Percentiles rank a stretch among this genome's conserved stretches.
Evolutionary conservation across 2,888 invertebrate species (phyloP).

Genomic region (Laothoe populi): DNA sequence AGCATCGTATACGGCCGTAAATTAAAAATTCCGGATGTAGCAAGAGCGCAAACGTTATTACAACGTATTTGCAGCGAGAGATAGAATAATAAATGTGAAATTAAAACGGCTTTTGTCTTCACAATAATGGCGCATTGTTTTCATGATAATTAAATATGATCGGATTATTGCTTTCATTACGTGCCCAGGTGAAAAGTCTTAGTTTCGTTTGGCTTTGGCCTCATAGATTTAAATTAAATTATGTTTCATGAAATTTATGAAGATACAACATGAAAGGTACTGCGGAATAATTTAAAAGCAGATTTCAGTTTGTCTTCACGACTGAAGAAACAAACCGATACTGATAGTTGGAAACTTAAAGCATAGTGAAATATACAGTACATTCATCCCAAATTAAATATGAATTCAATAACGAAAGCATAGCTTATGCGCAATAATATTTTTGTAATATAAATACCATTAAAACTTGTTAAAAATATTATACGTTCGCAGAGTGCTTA

Average conservation of each 20-base stretch:
- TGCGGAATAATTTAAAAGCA: neutral
- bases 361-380: neutral
- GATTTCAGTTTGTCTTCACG: neutral
- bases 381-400: neutral
- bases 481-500: neutral
- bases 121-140: conserved; percentile 9
- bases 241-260: conserved; percentile 6
- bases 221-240: conserved; percentile 1
- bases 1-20: conserved; percentile 54
- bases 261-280: neutral
- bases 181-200: conserved; percentile 1
- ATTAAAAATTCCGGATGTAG: conserved; percentile 62
- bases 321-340: neutral
- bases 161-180: conserved; percentile 21
- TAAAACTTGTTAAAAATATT: neutral
- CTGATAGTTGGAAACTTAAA: neutral
- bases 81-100: conserved; percentile 32
- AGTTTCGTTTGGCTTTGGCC: conserved; percentile 1
- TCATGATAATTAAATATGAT: conserved; percentile 21
- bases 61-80: conserved; percentile 42
- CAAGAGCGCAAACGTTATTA: conserved; percentile 37
- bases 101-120: conserved; percentile 25
- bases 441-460: neutral
- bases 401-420: neutral
- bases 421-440: neutral